A percentile compares a stretch with the other conserved stretches of the same genome.
Conservation (phyloP, 2,113 vertebrate genomes). For the Chaetops frenatus region DNA sequence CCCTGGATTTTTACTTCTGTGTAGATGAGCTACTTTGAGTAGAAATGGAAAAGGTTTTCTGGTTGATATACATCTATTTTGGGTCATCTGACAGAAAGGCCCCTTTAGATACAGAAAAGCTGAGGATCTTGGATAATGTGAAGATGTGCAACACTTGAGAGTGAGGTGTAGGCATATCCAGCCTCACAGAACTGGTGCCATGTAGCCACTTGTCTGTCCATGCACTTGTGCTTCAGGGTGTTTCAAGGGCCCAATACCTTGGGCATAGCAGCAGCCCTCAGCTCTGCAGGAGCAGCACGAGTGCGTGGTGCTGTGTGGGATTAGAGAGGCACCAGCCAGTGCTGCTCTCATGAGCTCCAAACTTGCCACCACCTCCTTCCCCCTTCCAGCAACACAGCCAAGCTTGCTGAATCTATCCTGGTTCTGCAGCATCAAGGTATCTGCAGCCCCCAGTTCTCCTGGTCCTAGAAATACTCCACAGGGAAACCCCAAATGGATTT, state of each 20-base stretch:
- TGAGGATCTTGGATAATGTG: neutral
- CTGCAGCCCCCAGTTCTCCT: neutral
- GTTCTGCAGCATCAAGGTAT: neutral
- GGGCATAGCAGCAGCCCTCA: neutral
- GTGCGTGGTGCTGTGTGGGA: neutral
- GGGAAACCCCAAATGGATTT: neutral
- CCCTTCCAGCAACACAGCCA: neutral
- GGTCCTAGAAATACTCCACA: neutral
- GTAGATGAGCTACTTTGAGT: neutral
- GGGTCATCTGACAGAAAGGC: neutral
- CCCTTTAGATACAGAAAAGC: neutral
- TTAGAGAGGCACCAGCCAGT: neutral
- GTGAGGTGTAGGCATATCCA: neutral
- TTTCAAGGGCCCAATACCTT: neutral
- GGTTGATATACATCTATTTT: neutral
- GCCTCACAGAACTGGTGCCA: neutral
- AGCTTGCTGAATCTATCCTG: neutral
- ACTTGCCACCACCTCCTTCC: neutral
- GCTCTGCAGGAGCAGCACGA: neutral
- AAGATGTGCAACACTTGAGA: neutral
- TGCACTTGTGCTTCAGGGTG: neutral
- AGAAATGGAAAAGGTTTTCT: neutral
- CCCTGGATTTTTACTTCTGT: neutral
- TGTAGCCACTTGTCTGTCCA: neutral
- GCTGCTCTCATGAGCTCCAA: fast-evolving